A percentile compares a stretch with the other conserved stretches of the same genome.
These are phyloP conservation scores for Laterallus jamaicensis DNA, from an alignment of 2,113 vertebrate species.

Conservation along the genomic window DNA sequence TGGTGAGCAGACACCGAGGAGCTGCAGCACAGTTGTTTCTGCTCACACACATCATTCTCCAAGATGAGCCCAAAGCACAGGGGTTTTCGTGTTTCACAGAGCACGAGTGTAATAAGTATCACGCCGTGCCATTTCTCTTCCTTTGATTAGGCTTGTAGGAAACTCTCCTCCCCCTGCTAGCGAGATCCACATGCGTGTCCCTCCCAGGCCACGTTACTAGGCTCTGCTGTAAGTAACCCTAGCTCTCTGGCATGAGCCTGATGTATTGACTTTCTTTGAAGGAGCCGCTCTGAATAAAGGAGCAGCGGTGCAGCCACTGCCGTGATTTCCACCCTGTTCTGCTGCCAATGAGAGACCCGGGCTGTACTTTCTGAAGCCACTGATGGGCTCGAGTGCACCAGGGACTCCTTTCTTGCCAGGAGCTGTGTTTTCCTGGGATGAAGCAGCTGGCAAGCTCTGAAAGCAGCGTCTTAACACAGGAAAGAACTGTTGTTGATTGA, in stretches of 20 bases:
- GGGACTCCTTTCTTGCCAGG: not conserved
- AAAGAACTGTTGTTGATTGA: not conserved
- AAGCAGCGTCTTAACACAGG: not conserved
- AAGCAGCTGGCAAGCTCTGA: not conserved
- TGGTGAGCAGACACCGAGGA: constrained; percentile 19
- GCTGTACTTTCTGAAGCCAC: not conserved
- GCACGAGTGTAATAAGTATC: not conserved
- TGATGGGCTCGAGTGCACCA: not conserved
- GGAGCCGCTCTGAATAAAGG: not conserved
- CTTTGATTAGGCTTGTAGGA: not conserved
- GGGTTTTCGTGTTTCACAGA: not conserved
- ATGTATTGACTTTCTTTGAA: not conserved
- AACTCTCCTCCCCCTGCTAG: not conserved
- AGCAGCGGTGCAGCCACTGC: not conserved
- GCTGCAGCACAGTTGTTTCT: constrained; percentile 43
- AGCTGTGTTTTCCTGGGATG: not conserved
- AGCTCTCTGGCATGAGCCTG: not conserved
- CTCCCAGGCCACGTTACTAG: not conserved
- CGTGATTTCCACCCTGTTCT: not conserved
- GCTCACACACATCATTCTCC: constrained; percentile 24
- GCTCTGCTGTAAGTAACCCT: not conserved
- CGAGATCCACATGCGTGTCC: not conserved
- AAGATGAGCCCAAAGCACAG: not conserved
- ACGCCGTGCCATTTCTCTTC: not conserved
- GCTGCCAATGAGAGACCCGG: not conserved